Percentiles rank a stretch among this genome's conserved stretches.
These are phyloP conservation scores for Pseudanteris insignis DNA, from an alignment of 2,888 invertebrate genomes.

Conservation along the genomic window DNA sequence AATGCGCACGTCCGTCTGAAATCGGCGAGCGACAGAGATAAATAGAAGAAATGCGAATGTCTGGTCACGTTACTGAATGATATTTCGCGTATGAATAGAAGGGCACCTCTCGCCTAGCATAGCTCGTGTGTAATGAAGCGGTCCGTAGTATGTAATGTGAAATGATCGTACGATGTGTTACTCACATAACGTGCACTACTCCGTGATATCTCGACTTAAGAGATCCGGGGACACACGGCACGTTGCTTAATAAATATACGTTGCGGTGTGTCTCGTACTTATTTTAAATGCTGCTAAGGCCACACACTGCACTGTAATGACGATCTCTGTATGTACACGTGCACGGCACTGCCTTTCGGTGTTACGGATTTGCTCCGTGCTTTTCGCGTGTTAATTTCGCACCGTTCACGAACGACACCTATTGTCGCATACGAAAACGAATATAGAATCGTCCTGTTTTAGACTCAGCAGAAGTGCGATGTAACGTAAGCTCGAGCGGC, in stretches of 20 bases:
- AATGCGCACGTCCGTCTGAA: background rate
- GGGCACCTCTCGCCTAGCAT: slow-evolving; percentile 15
- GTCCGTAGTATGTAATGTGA: slow-evolving; percentile 27
- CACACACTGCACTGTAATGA: slow-evolving; percentile 39
- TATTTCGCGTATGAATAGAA: slow-evolving; percentile 24
- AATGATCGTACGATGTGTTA: slow-evolving; percentile 30
- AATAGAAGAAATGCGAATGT: slow-evolving; percentile 35
- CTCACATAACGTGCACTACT: slow-evolving; percentile 45
- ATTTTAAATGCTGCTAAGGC: slow-evolving; percentile 30
- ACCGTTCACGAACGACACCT: slow-evolving; percentile 25
- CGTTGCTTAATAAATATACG: slow-evolving; percentile 28
- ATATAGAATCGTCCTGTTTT: slow-evolving; percentile 14
- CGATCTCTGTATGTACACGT: slow-evolving; percentile 40
- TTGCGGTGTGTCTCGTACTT: slow-evolving; percentile 16
- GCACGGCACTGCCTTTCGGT: slow-evolving; percentile 38
- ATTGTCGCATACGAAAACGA: slow-evolving; percentile 14
- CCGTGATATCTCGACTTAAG: slow-evolving; percentile 35
- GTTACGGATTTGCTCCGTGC: slow-evolving; percentile 13
- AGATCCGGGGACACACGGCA: slow-evolving; percentile 28
- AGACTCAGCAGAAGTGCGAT: slow-evolving; percentile 8
- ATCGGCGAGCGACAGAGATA: slow-evolving; percentile 24
- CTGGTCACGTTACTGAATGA: slow-evolving; percentile 22
- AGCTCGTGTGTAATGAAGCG: slow-evolving; percentile 25
- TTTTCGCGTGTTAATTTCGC: slow-evolving; percentile 27
- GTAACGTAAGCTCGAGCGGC: slow-evolving; percentile 27